Conservation (phyloP, 2,113 vertebrate genomes). For the Sarotherodon lohbergeri region DNA sequence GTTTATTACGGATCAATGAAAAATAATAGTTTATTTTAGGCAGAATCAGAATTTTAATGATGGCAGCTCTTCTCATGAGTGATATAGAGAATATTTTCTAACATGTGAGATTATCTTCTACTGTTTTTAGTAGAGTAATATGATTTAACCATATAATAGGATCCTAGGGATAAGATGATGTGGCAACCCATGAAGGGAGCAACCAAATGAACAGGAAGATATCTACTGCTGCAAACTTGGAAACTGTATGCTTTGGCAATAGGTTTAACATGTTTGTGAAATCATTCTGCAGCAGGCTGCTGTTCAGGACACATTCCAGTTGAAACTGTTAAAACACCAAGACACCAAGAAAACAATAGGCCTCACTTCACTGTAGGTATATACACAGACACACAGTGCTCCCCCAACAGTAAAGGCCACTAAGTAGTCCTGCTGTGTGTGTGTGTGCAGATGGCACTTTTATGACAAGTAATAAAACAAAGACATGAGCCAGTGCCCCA, state of each 20-base stretch:
- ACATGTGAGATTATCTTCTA: not conserved
- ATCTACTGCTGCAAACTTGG: not conserved
- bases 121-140: not conserved
- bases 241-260: not conserved
- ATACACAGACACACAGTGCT: not conserved
- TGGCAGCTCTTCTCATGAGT: not conserved
- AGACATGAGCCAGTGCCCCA: slow-evolving; percentile 18
- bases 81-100: not conserved
- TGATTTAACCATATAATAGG: not conserved
- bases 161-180: not conserved
- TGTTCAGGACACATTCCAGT: not conserved
- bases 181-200: not conserved
- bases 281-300: not conserved
- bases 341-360: not conserved
- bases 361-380: not conserved
- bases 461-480: slow-evolving; percentile 47
- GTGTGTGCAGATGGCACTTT: not conserved
- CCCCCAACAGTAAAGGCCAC: slow-evolving; percentile 3
- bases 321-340: not conserved
- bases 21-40: too few relatives aligned
- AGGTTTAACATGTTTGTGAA: not conserved
- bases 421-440: not conserved
- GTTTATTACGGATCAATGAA: too few relatives aligned
- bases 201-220: not conserved
- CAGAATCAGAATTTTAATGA: not conserved